Conservation (phyloP, 2,888 invertebrate genomes). For the Thelaira solivaga region DNA sequence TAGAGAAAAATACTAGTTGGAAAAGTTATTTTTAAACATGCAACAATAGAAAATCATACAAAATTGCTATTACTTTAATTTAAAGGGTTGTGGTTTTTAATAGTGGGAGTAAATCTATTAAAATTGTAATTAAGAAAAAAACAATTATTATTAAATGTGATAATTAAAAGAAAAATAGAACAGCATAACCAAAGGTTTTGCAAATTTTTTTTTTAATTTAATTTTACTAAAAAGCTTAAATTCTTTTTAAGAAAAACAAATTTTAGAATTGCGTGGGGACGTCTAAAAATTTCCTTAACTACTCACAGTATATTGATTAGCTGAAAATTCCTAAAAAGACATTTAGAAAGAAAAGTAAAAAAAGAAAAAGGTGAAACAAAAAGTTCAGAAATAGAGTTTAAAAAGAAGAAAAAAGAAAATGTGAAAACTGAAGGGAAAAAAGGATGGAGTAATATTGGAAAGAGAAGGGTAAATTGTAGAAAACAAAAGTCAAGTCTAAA, state of each 20-base stretch:
- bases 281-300: conserved; percentile 64
- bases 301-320: conserved; percentile 77
- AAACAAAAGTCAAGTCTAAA: too few relatives aligned
- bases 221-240: conserved; percentile 26
- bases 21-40: conserved; percentile 19
- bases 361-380: conserved; percentile 67
- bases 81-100: neutral
- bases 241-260: conserved; percentile 22
- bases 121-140: neutral
- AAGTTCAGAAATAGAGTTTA: conserved; percentile 58
- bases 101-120: neutral
- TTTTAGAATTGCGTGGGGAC: conserved; percentile 8
- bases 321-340: conserved; percentile 76
- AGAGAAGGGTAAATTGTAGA: neutral
- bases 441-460: neutral
- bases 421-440: neutral
- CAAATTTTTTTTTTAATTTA: conserved; percentile 5
- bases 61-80: neutral
- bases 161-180: neutral
- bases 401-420: conserved; percentile 27
- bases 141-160: neutral
- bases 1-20: neutral
- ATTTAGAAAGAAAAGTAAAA: conserved; percentile 69
- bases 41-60: conserved; percentile 22
- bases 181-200: conserved; percentile 9